Base-by-base conservation (phyloP, 2,888 invertebrate genomes). In the Cantharis nigra region DNA sequence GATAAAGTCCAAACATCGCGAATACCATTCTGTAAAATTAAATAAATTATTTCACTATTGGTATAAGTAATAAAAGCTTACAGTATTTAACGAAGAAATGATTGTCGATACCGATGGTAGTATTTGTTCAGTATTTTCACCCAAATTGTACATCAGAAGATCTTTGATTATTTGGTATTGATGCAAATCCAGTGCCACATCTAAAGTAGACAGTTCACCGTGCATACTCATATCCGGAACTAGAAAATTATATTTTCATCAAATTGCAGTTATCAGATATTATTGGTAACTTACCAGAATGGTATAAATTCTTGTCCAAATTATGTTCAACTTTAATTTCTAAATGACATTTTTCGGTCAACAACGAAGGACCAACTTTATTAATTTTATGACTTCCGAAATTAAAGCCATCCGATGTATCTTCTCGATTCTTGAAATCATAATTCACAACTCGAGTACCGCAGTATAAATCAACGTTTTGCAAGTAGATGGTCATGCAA, bases 101-200 rank as follows among this genome's bases (percentile, higher is more conserved):
- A 85, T 77, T 80, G 85, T 71, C 7, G 71, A 64, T 16, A 88
- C 80, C 80, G 89, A 87, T 7, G 88, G 86, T 78, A 86, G 88
- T 69, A 94, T 90, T 82, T 94, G 93, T 80, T 95, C 94, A 13
- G 95, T 91, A 82, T 92, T 91, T 88, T 98, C 98, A 1, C 96
- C 97, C 80, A 98, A 92, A 90, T 98, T 98, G 89, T 96, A 95
- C 2, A 94, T 92, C 9, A 98, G 90, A 77, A 98, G 91, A 16
- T 97, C 98, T 78, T 96, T 92, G 72, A 98, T 92, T 64, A 98
- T 89, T 87, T 94, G 94, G 89, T 97, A 98, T 88, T 98, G 97
- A 70, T 93, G 91, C 70, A 95, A 91, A 89, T 97, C 95, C 76
- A 98, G 88, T 67, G 94, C 92, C 79, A 94, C 94, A 88, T 96